Conservation (phyloP, 1,140 invertebrate species). For the Colletes gigas region DNA sequence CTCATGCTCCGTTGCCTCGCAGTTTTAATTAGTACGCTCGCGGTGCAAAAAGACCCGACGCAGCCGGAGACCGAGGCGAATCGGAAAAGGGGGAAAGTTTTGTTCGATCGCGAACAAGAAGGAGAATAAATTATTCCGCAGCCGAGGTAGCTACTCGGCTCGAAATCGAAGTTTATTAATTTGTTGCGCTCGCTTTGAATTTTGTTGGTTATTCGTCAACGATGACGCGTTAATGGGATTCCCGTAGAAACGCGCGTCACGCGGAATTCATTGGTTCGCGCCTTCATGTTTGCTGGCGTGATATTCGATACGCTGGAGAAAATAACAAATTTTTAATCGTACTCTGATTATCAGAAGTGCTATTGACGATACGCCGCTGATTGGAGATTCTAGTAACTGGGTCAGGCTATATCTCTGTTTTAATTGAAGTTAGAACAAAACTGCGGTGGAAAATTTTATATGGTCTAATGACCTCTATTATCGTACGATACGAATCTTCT, state of each 20-base stretch:
- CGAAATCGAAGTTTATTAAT: conserved; percentile 25
- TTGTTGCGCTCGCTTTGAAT: not conserved
- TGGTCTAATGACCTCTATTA: too few relatives aligned
- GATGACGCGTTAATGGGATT: not conserved
- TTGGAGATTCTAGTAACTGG: too few relatives aligned
- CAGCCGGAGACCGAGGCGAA: conserved; percentile 1
- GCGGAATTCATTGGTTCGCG: too few relatives aligned
- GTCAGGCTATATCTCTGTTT: too few relatives aligned
- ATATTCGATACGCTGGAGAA: too few relatives aligned
- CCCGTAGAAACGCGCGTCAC: not conserved
- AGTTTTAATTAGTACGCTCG: conserved; percentile 43
- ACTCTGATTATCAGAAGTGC: too few relatives aligned
- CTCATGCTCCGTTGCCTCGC: conserved; percentile 24
- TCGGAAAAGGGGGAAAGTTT: conserved; percentile 18
- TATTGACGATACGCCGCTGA: too few relatives aligned
- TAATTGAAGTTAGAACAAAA: too few relatives aligned
- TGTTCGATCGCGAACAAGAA: conserved; percentile 23
- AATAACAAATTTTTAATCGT: too few relatives aligned
- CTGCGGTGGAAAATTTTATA: too few relatives aligned
- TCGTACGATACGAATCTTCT: too few relatives aligned
- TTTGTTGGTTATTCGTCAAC: not conserved
- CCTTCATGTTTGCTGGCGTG: too few relatives aligned
- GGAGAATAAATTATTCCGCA: conserved; percentile 34
- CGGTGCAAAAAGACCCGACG: conserved; percentile 2
- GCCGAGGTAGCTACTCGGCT: conserved; percentile 4